Evolutionary conservation across 2,888 invertebrate species (phyloP).

Genomic region (Drosophila fulvimacula): DNA sequence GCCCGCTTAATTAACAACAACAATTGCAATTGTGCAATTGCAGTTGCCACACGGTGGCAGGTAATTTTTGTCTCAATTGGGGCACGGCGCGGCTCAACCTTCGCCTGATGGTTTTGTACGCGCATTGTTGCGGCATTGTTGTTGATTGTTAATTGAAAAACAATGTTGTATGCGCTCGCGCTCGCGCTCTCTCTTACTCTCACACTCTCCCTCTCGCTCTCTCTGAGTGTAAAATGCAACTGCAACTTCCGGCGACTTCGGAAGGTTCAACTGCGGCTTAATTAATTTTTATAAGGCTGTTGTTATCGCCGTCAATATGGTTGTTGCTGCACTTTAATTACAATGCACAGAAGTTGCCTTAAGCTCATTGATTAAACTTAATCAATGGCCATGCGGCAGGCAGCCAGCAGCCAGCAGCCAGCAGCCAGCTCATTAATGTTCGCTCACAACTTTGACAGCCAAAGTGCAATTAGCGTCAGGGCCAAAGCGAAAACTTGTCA

Average conservation of each 20-base stretch:
- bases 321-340: conserved; percentile 73
- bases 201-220: conserved; percentile 31
- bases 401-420: conserved; percentile 11
- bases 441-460: conserved; percentile 69
- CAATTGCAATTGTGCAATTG: conserved; percentile 63
- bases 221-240: conserved; percentile 9
- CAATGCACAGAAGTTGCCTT: conserved; percentile 77
- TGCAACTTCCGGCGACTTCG: conserved; percentile 22
- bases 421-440: conserved; percentile 70
- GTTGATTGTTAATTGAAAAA: conserved; percentile 82
- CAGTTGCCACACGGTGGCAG: conserved; percentile 42
- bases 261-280: conserved; percentile 62
- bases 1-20: conserved; percentile 72
- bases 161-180: conserved; percentile 68
- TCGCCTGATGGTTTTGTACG: conserved; percentile 56
- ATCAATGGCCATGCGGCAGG: conserved; percentile 66
- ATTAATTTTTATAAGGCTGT: conserved; percentile 78
- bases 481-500: conserved; percentile 69
- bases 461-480: conserved; percentile 75
- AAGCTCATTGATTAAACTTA: conserved; percentile 79
- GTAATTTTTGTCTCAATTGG: conserved; percentile 77
- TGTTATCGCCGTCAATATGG: conserved; percentile 54
- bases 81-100: conserved; percentile 60
- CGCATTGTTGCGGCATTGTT: conserved; percentile 77
- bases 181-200: not conserved